Base-by-base conservation (phyloP, 2,113 vertebrate species). In the Spea multiplicata region DNA sequence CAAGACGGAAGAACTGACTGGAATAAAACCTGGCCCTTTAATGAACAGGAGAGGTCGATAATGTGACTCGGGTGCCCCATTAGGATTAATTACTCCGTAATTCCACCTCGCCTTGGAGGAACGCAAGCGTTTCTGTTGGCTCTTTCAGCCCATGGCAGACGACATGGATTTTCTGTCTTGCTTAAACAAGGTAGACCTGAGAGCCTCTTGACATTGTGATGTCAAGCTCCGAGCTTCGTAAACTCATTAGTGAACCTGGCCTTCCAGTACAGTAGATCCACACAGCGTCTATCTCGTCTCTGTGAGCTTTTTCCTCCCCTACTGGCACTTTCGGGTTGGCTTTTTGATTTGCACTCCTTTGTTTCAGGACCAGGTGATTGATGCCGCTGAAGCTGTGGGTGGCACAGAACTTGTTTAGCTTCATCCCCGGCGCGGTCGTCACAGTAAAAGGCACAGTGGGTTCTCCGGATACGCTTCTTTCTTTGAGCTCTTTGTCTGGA, bases 91-190 rank as follows among this genome's bases (percentile, higher is more conserved):
- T 73, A 48, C 44, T n/a, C 10, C 3, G 30, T 66, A 66, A 79
- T 73, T n/a, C 61, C 61, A 13, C 5, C 8, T 17, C 70, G 47
- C 13, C 4, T 44, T 49, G 44, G 6, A 44, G 8, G 44, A 55
- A 80, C 50, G n/a, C n/a, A n/a, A n/a, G n/a, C n/a, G 44, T 73
- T 73, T 50, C 70, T 55, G 70, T 55, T 47, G 30, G 61, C 10
- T 12, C n/a, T 73, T 44, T 66, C 70, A 47, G 57, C 46, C 9
- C 44, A 30, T 66, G 61, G 13, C 76, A 10, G 52, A 14, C 61
- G 55, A 61, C 17, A 80, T 80, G 45, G 71, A 80, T 74, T 80
- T 79, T 67, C 71, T 73, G 77, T 80, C 77, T 12, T 66, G n/a
- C 52, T 80, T 72, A 44, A 80, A 80, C 64, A 66, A 64, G 70